Base-by-base conservation (phyloP, 1,140 invertebrate species). In the Lanistes nyassanus region DNA sequence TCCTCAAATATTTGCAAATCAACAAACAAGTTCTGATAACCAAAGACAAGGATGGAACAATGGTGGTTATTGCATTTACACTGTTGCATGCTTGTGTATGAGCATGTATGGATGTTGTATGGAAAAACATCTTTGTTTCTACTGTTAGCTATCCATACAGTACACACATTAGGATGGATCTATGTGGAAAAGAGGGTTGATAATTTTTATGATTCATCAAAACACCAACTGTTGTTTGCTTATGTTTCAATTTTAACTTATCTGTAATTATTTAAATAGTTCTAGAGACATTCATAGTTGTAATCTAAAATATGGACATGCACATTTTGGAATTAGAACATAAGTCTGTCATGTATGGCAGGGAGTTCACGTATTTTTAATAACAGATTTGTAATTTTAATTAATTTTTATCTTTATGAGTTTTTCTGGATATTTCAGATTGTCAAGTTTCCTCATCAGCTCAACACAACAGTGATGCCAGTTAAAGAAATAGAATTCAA, bases 381-480 rank as follows among this genome's bases (percentile, higher is more conserved):
- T n/a, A n/a, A 37, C 21, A 68, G 13, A 0, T 55, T 3, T 36
- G 4, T 29, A 23, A 26, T 19, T 72, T 19, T 37, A n/a, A n/a
- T n/a, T 9, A n/a, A 36, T 56, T 29, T 37, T 60, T 76, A 5
- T 66, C 53, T 75, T 65, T 62, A 2, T 69, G 11, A 9, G 39
- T 42, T 65, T 64, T 66, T 16, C 31, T 73, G 53, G 60, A 67
- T 72, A 36, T 78, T 80, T 58, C 69, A 84, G 83, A 26, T 83
- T 37, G 79, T 84, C 6, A 84, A 84, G 67, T 80, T 84, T 76
- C 70, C 66, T n/a, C 55, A 76, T n/a, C 76, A 75, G 56, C 65
- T 70, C 29, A 76, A 82, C 26, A 69, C 76, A 16, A 55, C 65
- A 72, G 78, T 81, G 11, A 80, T 77, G 71, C 56, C 74, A 56